These are phyloP conservation scores for Stylophora pistillata DNA, from an alignment of 64 coral and sea anemone species.

Conservation along the genomic window DNA sequence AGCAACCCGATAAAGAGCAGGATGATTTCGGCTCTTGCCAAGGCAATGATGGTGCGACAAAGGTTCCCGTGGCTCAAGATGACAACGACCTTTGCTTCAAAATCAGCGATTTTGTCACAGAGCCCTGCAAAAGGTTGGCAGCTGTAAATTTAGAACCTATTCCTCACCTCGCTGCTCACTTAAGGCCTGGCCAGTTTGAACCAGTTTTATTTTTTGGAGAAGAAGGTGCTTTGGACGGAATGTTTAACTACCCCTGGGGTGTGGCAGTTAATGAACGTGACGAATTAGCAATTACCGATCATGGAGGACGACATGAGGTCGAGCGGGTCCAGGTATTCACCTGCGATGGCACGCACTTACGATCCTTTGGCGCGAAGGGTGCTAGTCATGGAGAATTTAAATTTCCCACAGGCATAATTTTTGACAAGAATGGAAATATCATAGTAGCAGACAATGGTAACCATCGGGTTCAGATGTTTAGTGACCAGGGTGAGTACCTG, in stretches of 20 bases:
- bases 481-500: conserved; percentile 12
- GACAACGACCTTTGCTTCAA: neutral
- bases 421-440: conserved; percentile 5
- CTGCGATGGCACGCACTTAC: too few relatives aligned
- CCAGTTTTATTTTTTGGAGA: neutral
- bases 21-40: neutral
- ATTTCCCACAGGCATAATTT: conserved; percentile 22
- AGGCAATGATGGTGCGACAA: neutral
- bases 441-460: neutral
- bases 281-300: neutral
- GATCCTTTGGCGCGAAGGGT: too few relatives aligned
- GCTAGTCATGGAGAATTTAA: neutral
- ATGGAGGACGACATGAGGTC: too few relatives aligned
- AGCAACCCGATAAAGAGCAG: neutral
- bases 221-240: neutral
- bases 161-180: too few relatives aligned
- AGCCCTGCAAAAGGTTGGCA: too few relatives aligned
- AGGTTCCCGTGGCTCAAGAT: neutral
- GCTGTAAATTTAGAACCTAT: too few relatives aligned
- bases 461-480: neutral
- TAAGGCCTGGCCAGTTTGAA: neutral
- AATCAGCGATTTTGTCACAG: conserved; percentile 1
- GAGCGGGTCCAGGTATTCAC: too few relatives aligned
- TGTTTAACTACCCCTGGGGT: too few relatives aligned
- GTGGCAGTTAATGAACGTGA: neutral